Conservation (phyloP, 2,888 invertebrate genomes). For the Cryptocephalus moraei region DNA sequence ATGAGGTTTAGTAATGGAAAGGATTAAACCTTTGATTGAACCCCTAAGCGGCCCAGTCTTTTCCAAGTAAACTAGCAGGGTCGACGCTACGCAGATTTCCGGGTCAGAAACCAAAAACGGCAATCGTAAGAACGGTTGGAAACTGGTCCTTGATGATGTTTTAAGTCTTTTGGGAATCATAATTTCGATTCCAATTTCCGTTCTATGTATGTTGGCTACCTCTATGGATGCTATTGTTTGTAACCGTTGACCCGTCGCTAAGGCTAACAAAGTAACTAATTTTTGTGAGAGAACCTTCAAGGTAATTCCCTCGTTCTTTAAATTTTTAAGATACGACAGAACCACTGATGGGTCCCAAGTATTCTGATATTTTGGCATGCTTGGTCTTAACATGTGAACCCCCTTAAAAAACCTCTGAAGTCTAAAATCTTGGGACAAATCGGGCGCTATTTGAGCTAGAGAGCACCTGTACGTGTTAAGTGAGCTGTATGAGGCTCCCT, state of each 20-base stretch:
- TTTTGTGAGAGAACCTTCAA: conserved; percentile 5
- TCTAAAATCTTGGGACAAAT: conserved; percentile 1
- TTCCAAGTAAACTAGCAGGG: conserved; percentile 4
- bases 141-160: conserved; percentile 5
- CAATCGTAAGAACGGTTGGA: conserved; percentile 8
- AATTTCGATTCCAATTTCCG: conserved; percentile 5
- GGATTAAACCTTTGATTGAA: background rate
- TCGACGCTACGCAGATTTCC: conserved; percentile 7
- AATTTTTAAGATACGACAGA: conserved; percentile 1
- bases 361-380: conserved; percentile 7
- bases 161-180: conserved; percentile 8
- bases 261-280: conserved; percentile 4
- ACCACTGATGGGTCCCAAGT: conserved; percentile 8
- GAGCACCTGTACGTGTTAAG: conserved; percentile 5
- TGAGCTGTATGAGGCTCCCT: conserved; percentile 4
- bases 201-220: conserved; percentile 1
- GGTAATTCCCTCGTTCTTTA: background rate
- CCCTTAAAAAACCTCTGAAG: conserved; percentile 7
- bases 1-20: background rate
- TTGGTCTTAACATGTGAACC: conserved; percentile 4
- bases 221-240: conserved; percentile 8
- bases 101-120: conserved; percentile 7
- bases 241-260: conserved; percentile 9
- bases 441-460: conserved; percentile 1
- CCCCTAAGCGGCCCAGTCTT: conserved; percentile 4